Conservation (phyloP, 2,113 vertebrate genomes). For the Oryzias curvinotus region DNA sequence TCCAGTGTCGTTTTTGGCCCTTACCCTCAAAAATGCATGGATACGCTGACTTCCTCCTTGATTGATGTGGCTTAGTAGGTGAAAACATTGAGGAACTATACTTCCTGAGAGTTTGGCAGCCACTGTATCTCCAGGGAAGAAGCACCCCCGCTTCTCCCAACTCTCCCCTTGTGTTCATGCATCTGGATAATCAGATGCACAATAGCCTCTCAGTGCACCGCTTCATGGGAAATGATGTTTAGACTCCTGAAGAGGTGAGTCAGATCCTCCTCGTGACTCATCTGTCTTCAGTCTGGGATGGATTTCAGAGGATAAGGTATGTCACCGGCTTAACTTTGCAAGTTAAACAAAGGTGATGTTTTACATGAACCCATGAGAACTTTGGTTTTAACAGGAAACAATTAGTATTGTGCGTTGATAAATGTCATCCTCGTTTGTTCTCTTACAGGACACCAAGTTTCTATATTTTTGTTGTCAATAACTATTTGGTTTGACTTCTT, state of each 20-base stretch:
- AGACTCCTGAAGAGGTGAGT: constrained; percentile 47
- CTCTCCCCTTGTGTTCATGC: not conserved
- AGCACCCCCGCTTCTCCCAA: not conserved
- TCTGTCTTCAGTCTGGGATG: constrained; percentile 9
- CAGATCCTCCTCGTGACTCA: constrained; percentile 53
- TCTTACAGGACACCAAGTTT: too few species aligned
- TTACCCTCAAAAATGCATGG: not conserved
- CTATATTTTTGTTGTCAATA: too few species aligned
- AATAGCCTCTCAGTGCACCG: constrained; percentile 37
- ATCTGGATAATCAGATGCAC: constrained; percentile 45
- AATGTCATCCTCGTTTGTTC: not conserved
- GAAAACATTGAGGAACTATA: constrained; percentile 1
- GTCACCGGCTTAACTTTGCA: not conserved
- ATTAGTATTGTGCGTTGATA: not conserved
- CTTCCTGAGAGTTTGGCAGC: not conserved
- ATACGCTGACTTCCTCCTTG: not conserved
- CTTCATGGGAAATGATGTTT: constrained; percentile 36
- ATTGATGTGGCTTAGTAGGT: not conserved
- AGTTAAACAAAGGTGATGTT: not conserved
- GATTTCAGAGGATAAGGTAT: not conserved
- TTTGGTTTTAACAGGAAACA: not conserved
- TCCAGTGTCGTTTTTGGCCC: not conserved
- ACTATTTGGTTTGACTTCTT: too few species aligned
- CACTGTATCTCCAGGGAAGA: not conserved
- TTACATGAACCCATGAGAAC: not conserved